Evolutionary conservation across 2,113 vertebrate species (phyloP).

Genomic region (Rhombomys opimus): DNA sequence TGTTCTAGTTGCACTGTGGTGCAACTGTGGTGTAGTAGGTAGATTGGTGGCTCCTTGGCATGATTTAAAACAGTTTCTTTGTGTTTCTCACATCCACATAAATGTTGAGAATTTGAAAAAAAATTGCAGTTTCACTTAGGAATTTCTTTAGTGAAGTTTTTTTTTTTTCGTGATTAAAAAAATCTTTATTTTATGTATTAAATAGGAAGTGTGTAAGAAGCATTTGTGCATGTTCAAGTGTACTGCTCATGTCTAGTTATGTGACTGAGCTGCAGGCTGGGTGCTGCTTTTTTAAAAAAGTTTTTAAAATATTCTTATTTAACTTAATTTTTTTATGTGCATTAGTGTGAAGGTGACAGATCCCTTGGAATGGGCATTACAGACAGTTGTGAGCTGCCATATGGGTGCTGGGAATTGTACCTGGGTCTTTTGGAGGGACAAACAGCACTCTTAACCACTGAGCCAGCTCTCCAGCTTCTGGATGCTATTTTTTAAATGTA

Average conservation of each 20-base stretch:
- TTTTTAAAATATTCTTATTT: too few species aligned
- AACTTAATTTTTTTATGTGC: too few species aligned
- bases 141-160: conserved; percentile 18
- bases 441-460: too few species aligned
- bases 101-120: conserved; percentile 14
- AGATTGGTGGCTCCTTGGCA: neutral
- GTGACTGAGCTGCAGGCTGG: neutral
- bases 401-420: too few species aligned
- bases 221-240: neutral
- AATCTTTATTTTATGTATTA: conserved; percentile 6
- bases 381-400: too few species aligned
- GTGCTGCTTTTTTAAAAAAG: too few species aligned
- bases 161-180: neutral
- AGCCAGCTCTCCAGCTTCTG: neutral
- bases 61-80: conserved; percentile 10
- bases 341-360: too few species aligned
- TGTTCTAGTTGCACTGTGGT: neutral
- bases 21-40: neutral
- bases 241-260: neutral
- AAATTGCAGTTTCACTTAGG: conserved; percentile 30
- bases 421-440: too few species aligned
- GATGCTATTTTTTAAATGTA: conserved; percentile 24
- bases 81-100: conserved; percentile 31
- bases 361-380: too few species aligned
- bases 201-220: neutral